Conservation (phyloP, 2,888 invertebrate species). For the Tiliacea aurago region DNA sequence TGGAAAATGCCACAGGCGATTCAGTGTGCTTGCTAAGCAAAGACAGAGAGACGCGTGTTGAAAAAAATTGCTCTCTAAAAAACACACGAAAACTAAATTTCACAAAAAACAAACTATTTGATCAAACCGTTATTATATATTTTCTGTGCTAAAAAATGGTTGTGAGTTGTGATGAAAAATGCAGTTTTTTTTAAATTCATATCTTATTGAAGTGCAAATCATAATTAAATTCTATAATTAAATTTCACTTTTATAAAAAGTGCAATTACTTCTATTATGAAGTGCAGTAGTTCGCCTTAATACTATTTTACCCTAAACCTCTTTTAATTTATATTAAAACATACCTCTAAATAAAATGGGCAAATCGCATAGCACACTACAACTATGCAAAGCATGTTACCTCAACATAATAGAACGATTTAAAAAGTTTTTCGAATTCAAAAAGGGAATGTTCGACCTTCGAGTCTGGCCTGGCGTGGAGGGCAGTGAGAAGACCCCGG, state of each 20-base stretch:
- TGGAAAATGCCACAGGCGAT: constrained; percentile 65
- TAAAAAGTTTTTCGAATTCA: constrained; percentile 70
- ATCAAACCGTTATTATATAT: neutral
- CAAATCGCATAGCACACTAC: constrained; percentile 68
- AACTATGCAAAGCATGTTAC: constrained; percentile 71
- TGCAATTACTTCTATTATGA: neutral
- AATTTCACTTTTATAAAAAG: neutral
- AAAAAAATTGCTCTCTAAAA: constrained; percentile 40
- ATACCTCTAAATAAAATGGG: constrained; percentile 72
- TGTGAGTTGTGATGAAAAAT: neutral
- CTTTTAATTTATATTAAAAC: neutral
- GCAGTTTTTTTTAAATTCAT: neutral
- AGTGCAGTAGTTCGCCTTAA: neutral
- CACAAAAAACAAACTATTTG: neutral
- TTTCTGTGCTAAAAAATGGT: neutral
- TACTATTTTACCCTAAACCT: neutral
- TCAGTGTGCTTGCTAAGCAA: constrained; percentile 25
- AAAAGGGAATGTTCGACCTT: constrained; percentile 95
- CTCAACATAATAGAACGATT: constrained; percentile 68
- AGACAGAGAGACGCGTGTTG: neutral
- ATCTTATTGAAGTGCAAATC: neutral
- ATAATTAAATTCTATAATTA: neutral
- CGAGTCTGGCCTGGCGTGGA: constrained; percentile 98
- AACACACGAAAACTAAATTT: neutral
- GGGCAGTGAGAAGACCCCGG: constrained; percentile 95